Conservation (phyloP, 2,797 vertebrate genomes). For the Hybognathus amarus region DNA sequence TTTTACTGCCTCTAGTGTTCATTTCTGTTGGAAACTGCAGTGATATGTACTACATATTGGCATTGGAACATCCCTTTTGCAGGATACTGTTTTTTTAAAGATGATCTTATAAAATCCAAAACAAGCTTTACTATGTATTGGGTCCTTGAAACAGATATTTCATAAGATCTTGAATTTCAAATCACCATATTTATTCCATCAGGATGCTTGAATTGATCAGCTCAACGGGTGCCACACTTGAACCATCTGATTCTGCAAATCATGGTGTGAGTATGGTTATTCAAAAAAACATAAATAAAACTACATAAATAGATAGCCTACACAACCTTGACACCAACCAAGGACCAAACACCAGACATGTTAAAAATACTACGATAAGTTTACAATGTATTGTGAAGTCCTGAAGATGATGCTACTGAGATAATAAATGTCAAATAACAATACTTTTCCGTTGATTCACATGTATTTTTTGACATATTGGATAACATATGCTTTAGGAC, state of each 20-base stretch:
- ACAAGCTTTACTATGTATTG: no score
- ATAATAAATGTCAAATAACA: slow-evolving; percentile 37
- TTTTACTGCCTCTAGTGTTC: no score
- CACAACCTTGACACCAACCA: background rate
- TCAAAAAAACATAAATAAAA: no score
- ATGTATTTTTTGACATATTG: slow-evolving; percentile 30
- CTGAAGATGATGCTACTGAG: background rate
- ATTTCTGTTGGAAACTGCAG: no score
- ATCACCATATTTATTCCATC: background rate
- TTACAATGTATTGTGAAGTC: background rate
- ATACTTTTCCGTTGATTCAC: background rate
- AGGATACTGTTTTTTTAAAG: no score
- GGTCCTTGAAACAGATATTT: slow-evolving; percentile 16
- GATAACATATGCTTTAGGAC: slow-evolving; percentile 35
- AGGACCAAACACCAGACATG: background rate
- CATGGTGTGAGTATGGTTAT: slow-evolving; percentile 3
- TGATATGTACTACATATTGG: no score
- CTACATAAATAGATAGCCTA: no score
- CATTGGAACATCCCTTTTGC: no score
- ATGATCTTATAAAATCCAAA: no score
- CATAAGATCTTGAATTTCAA: background rate
- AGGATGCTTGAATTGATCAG: slow-evolving; percentile 21
- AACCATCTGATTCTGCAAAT: background rate
- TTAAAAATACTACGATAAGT: background rate
- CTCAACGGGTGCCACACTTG: background rate